Evolutionary conservation across 2,888 invertebrate genomes (phyloP), one percentile per base, ranked within the genome.

Genomic region (Calliopum simillimum): DNA sequence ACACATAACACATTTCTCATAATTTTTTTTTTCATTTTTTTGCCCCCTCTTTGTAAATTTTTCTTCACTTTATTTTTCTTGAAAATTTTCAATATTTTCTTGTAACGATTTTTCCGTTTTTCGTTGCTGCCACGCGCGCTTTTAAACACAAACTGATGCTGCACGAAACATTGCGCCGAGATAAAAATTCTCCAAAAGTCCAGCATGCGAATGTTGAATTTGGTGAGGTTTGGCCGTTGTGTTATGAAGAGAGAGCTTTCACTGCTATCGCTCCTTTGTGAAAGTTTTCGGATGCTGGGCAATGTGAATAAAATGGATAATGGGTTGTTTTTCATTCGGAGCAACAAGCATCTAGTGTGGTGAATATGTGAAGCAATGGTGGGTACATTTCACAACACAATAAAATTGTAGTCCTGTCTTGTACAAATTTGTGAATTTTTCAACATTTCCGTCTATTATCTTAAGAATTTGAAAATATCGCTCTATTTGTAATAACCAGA

Each of bases 81-180:
- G 4, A 44, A 61, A 61, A 33, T 23, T 33, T 67, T 59, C 47
- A 33, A 49, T 47, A 25, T 8, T n/a, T 33, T 23, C 21, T 44
- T 44, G 5, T 41, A 8, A n/a, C 25, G 41, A 51, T 16, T 67
- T 59, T 67, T 11, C 59, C 67, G 49, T 23, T 56, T 49, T 6
- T 25, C 55, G 58, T 25, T 59, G 49, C 59, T 47, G 51, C 51
- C 67, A 67, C 49, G 49, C 67, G 67, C 67, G 49, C 67, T 58
- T 49, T 49, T 41, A 21, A 59, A 67, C 49, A 58, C 58, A 19
- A 59, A 67, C 67, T 67, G 67, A 67, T 67, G 67, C 67, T 59
- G 49, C 23, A 65, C 12, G 23, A 12, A 23, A 23, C 55, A 23
- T 14, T 44, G 65, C 49, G 41, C 21, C n/a, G 49, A 25, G 16